Percentiles rank a stretch among this genome's conserved stretches.
These are phyloP conservation scores for Platerodrilus igneus DNA, from an alignment of 2,888 invertebrate species.

Conservation along the genomic window DNA sequence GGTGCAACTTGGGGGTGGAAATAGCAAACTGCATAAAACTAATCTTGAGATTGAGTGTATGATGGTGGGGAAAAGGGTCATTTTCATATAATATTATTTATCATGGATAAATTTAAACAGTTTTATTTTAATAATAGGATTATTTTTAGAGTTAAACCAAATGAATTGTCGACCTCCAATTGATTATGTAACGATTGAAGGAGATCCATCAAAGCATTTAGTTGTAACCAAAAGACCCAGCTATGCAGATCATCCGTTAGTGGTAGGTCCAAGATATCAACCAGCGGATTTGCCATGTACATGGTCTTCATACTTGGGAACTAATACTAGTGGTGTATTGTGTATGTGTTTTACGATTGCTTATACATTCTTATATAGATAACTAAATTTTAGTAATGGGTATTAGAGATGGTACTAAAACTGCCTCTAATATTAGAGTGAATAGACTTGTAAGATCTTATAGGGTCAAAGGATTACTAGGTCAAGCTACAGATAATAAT, in stretches of 20 bases:
- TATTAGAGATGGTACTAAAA: slow-evolving; percentile 60
- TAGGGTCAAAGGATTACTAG: slow-evolving; percentile 70
- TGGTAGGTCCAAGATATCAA: slow-evolving; percentile 72
- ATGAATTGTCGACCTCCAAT: slow-evolving; percentile 59
- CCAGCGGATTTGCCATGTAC: slow-evolving; percentile 60
- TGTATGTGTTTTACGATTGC: slow-evolving; percentile 49
- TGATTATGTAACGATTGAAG: slow-evolving; percentile 59
- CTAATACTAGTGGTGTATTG: slow-evolving; percentile 68
- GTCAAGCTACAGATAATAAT: slow-evolving; percentile 69
- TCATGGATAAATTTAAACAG: too few relatives aligned
- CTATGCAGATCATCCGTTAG: slow-evolving; percentile 69
- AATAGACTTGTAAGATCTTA: slow-evolving; percentile 65
- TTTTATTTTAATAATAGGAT: too few relatives aligned
- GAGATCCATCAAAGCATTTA: slow-evolving; percentile 57
- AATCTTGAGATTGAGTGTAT: too few relatives aligned
- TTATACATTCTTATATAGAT: neutral
- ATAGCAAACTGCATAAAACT: too few relatives aligned
- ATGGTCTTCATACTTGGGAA: slow-evolving; percentile 58
- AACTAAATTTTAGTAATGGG: slow-evolving; percentile 61
- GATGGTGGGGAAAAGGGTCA: too few relatives aligned
- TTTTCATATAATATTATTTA: too few relatives aligned
- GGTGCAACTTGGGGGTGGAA: too few relatives aligned
- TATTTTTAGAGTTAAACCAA: slow-evolving; percentile 65
- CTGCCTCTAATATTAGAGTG: slow-evolving; percentile 55
- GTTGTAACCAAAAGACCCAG: slow-evolving; percentile 59